Conservation (phyloP, 2,797 vertebrate genomes). For the Melanotaenia nigrans region DNA sequence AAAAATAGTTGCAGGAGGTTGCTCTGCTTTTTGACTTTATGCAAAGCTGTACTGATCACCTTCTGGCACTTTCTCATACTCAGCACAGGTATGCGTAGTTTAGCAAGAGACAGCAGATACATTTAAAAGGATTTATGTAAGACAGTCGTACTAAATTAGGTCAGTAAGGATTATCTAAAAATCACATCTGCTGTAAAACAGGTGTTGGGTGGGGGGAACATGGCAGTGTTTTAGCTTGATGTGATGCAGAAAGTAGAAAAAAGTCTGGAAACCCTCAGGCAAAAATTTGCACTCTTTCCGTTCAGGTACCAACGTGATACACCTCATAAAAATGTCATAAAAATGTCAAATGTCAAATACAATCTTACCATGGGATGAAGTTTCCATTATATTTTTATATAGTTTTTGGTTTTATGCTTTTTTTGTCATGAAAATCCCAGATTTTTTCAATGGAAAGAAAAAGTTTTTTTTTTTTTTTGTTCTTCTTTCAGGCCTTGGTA, state of each 20-base stretch:
- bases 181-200: background rate
- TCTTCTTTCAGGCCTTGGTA: too few relatives aligned
- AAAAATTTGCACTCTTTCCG: too few relatives aligned
- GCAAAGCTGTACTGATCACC: constrained; percentile 19
- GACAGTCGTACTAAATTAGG: too few relatives aligned
- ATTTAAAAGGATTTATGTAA: background rate
- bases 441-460: too few relatives aligned
- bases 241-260: background rate
- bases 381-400: too few relatives aligned
- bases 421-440: too few relatives aligned
- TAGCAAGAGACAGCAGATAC: background rate
- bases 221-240: background rate
- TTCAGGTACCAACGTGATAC: too few relatives aligned
- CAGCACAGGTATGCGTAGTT: constrained; percentile 8
- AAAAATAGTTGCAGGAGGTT: constrained; percentile 12
- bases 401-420: too few relatives aligned
- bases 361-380: too few relatives aligned
- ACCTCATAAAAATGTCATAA: too few relatives aligned
- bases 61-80: constrained; percentile 1
- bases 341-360: too few relatives aligned
- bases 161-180: background rate
- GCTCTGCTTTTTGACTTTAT: constrained; percentile 11
- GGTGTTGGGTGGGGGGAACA: background rate
- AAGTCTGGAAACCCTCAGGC: background rate
- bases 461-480: too few relatives aligned